Conservation (phyloP, 2,113 vertebrate species). For the Aldabrachelys gigantea region DNA sequence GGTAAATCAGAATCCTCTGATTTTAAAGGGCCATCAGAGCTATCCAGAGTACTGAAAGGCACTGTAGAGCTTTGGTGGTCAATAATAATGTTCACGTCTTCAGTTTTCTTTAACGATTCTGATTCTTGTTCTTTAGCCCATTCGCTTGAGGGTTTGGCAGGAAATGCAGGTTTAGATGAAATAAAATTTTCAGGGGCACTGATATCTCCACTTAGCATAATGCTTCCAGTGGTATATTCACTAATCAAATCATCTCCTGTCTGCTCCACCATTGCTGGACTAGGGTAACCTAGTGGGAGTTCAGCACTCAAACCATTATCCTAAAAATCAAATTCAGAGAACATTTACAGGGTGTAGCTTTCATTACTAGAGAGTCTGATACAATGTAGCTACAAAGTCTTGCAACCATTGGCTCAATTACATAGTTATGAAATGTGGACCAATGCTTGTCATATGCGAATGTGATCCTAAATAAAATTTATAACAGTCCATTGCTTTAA, state of each 20-base stretch:
- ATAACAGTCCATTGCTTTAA: background rate
- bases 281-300: conserved; percentile 60
- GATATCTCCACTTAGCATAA: background rate
- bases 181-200: conserved; percentile 29
- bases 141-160: conserved; percentile 41
- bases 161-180: conserved; percentile 33
- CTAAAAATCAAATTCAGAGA: conserved; percentile 52
- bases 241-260: background rate
- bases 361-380: background rate
- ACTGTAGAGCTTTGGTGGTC: conserved; percentile 22
- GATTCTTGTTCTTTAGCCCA: background rate
- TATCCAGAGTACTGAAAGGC: conserved; percentile 31
- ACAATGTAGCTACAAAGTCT: background rate
- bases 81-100: background rate
- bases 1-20: conserved; percentile 21
- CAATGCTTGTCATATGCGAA: background rate
- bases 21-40: conserved; percentile 27
- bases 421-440: background rate
- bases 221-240: conserved; percentile 42
- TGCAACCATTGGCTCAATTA: background rate
- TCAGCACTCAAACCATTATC: conserved; percentile 49
- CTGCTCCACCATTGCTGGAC: conserved; percentile 35
- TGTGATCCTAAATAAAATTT: background rate
- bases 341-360: background rate
- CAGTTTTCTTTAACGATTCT: background rate